Evolutionary conservation across 2,797 vertebrate species (phyloP), one percentile per base, ranked within the genome.

Genomic region (Lacerta bilineata): DNA sequence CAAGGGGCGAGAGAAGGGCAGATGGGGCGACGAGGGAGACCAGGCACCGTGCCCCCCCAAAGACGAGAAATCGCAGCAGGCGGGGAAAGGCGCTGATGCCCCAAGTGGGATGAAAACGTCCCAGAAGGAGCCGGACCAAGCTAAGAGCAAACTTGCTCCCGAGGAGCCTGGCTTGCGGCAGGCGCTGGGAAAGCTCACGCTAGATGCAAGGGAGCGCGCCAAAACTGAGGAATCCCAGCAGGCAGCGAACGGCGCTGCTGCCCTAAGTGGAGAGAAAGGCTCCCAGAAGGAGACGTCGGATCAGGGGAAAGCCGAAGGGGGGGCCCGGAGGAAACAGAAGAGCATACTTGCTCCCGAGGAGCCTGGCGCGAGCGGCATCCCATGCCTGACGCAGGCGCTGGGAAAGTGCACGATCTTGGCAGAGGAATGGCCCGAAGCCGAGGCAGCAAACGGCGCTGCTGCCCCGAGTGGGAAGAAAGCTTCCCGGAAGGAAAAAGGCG

Each of bases 111-210:
- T 23, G 11, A 39, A 39, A 11, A 3, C 9, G 20, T 64, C 80
- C 41, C 4, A 59, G 41, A 85, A 61, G 20, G 64, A 2, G 8
- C 50, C 50, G 3, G 50, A 15, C 50, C 50, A 1, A 55, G 1
- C 50, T 15, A 55, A 55, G 50, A 4, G 13, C 55, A 8, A 33
- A 61, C 79, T 33, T 20, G 11, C 13, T 2, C 3, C 27, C 27
- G 1, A 23, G 3, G 23, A 17, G n/a, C 36, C 15, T 39, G 46
- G 1, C 0, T 72, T 95, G 1, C 68, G 78, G 1, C 71, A 86
- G 0, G 97, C 95, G 86, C 39, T 96, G 83, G 50, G 91, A 0
- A 88, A 17, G 6, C 83, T 97, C 84, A 88, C 0, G n/a, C 87
- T 97, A n/a, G 7, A 1, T 2, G 80, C 89, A 8, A 0, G 1